Base-by-base conservation (phyloP, 2,888 invertebrate species). In the Callosobruchus maculatus region DNA sequence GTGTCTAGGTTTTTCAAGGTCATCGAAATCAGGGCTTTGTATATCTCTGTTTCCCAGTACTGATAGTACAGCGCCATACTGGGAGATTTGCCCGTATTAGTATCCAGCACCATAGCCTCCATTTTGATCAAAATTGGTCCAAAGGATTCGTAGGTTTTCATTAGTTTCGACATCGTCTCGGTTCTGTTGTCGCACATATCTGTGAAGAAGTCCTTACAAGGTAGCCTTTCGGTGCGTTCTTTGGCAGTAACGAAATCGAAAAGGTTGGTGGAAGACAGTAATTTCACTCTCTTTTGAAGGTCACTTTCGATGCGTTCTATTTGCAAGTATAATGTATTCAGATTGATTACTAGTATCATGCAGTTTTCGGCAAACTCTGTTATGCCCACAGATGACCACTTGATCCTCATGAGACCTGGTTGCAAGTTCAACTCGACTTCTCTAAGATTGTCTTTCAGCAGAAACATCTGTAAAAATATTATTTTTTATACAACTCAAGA, bases 371-470 rank as follows among this genome's bases (percentile, higher is more conserved):
- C 90, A 84, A 94, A 97, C 76, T 95, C 94, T 20, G 88, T 88
- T 69, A 97, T 95, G 26, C 94, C 93, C 20, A 97, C 89, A 0
- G 96, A 95, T 77, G 93, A 93, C 97, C 97, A 97, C 70, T 94
- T 94, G 74, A 96, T 92, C 30, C 96, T 90, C 1, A 92, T 93
- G 0, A 95, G 88, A 0, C 97, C 97, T 1, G 95, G 95, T 81
- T 95, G 91, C 71, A 96, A 92, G 72, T 92, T 89, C 67, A 92
- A 89, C 84, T 96, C 95, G 77, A 93, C 91, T 76, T 93, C 91
- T 79, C 91, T 88, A 0, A 95, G 88, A 78, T 92, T 92, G 20
- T 89, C 90, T 79, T 92, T 92, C 84, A 95, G 87, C 73, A 95
- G 90, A 76, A 91, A 89, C 0, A 93, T 90, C 90, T 91, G 80